phyloP scores from a whole-genome alignment of 1,140 invertebrate species.

The Scaptomyza pallida region DNA sequence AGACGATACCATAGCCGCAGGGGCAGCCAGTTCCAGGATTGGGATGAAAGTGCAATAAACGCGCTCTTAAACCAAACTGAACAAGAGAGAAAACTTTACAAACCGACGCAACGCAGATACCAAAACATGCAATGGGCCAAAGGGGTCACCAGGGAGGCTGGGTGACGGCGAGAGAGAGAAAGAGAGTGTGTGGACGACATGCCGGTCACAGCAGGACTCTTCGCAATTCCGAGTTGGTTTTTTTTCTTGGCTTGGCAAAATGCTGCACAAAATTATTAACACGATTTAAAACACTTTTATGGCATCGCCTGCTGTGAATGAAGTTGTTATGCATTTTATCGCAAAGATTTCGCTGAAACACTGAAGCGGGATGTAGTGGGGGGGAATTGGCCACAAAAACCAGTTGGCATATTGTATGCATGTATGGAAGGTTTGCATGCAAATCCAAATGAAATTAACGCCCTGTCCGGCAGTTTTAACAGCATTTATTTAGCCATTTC shows the following conservation, averaged over 20 bases:
- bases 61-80: constrained; percentile 12
- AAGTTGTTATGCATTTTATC: constrained; percentile 84
- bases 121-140: constrained; percentile 13
- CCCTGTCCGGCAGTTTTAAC: constrained; percentile 72
- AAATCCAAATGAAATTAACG: constrained; percentile 77
- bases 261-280: constrained; percentile 83
- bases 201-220: constrained; percentile 77
- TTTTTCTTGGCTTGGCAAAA: constrained; percentile 65
- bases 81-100: constrained; percentile 10
- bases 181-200: constrained; percentile 61
- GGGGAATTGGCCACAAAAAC: constrained; percentile 19
- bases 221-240: constrained; percentile 68
- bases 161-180: too few relatives aligned
- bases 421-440: constrained; percentile 32
- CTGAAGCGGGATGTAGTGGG: background rate
- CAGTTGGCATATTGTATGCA: constrained; percentile 38
- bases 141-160: constrained; percentile 17
- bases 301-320: constrained; percentile 81
- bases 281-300: constrained; percentile 84
- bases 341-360: constrained; percentile 73
- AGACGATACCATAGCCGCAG: constrained; percentile 51
- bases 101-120: background rate
- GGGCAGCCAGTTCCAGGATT: constrained; percentile 21
- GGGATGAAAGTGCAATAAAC: constrained; percentile 46
- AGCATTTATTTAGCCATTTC: constrained; percentile 69